Conservation (phyloP, 2,888 invertebrate species). For the Carpatolechia fugitivella region DNA sequence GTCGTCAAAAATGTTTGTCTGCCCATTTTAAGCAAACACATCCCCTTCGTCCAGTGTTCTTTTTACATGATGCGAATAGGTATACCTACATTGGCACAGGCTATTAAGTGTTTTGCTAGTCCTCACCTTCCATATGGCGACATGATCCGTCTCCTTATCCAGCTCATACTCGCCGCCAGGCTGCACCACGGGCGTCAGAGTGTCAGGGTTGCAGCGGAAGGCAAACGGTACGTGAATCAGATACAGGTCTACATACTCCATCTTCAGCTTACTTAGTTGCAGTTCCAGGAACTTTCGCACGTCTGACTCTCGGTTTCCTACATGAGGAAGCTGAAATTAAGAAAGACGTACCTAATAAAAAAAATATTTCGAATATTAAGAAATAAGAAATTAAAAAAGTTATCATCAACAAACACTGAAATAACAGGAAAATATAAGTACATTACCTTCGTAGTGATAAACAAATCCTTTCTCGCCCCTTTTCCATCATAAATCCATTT, state of each 20-base stretch:
- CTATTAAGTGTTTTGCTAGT: no score
- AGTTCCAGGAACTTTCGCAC: constrained; percentile 82
- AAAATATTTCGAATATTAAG: no score
- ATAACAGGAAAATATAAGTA: neutral
- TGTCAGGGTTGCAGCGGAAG: constrained; percentile 76
- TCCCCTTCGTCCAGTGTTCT: no score
- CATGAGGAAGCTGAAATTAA: constrained; percentile 80
- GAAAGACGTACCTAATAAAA: no score
- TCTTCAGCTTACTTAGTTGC: constrained; percentile 81
- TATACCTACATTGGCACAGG: no score
- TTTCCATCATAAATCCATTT: constrained; percentile 82
- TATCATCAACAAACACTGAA: neutral
- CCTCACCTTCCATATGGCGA: constrained; percentile 84
- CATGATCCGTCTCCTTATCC: constrained; percentile 81
- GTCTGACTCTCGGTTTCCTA: constrained; percentile 83
- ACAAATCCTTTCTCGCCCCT: constrained; percentile 84
- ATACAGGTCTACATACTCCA: constrained; percentile 88
- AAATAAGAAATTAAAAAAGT: neutral
- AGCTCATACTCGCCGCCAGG: constrained; percentile 80
- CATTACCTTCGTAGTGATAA: constrained; percentile 88
- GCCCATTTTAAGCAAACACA: no score
- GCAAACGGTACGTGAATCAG: constrained; percentile 88
- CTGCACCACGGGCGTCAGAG: constrained; percentile 75
- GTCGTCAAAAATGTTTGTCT: no score
- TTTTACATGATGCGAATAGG: no score